phyloP scores from a whole-genome alignment of 1,140 invertebrate genomes.

The Drosophila simulans region DNA sequence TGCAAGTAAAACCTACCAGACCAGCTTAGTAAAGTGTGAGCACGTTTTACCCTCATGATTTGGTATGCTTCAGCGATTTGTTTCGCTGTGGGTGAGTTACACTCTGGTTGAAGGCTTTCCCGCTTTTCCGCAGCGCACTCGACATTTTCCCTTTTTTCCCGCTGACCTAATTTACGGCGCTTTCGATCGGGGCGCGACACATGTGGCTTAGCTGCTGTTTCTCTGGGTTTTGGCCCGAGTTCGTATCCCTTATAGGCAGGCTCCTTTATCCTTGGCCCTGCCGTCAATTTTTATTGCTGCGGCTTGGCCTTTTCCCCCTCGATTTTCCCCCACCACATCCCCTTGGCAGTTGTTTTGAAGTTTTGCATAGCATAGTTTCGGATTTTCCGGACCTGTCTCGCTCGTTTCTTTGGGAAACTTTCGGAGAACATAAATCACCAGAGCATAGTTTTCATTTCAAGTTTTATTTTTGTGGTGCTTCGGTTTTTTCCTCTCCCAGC shows the following conservation, averaged over 20 bases:
- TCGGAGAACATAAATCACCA: conserved; percentile 67
- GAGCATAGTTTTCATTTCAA: conserved; percentile 54
- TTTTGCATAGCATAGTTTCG: conserved; percentile 71
- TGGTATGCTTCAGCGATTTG: conserved; percentile 70
- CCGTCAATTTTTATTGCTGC: conserved; percentile 71
- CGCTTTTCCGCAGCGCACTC: conserved; percentile 12
- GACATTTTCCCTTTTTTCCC: conserved; percentile 23
- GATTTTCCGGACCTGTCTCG: conserved; percentile 26
- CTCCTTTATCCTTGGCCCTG: conserved; percentile 52
- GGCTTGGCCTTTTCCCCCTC: conserved; percentile 40
- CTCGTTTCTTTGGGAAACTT: conserved; percentile 46
- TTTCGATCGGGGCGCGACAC: conserved; percentile 72
- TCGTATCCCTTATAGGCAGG: conserved; percentile 38
- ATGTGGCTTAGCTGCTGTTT: conserved; percentile 57
- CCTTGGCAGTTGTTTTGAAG: conserved; percentile 61
- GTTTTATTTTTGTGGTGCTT: conserved; percentile 46
- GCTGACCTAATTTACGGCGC: conserved; percentile 79
- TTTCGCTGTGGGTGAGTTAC: conserved; percentile 52
- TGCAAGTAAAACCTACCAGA: conserved; percentile 7
- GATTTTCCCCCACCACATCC: not conserved
- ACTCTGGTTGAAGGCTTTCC: conserved; percentile 39
- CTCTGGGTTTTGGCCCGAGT: conserved; percentile 14
- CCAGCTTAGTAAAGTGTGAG: conserved; percentile 35
- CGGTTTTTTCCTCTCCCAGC: conserved; percentile 12
- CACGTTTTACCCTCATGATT: conserved; percentile 67